These are phyloP conservation scores for Aleiodes sp. DNA, from an alignment of 1,140 invertebrate species.

Conservation along the genomic window DNA sequence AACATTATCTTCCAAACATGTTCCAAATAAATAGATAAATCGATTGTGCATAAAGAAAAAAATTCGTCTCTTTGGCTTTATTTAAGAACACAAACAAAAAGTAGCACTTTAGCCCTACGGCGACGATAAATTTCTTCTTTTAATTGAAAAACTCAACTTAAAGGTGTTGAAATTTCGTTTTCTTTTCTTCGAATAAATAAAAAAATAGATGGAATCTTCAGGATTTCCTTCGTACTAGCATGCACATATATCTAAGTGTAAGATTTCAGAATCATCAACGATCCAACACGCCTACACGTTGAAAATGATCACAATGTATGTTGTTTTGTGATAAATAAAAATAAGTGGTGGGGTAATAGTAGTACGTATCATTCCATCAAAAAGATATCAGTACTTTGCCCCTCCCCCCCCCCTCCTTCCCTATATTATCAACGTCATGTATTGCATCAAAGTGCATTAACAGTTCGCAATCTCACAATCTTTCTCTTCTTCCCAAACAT, in stretches of 20 bases:
- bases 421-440: too few relatives aligned
- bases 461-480: neutral
- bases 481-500: slow-evolving; percentile 4
- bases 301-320: slow-evolving; percentile 8
- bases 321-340: neutral
- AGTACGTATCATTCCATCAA: slow-evolving; percentile 34
- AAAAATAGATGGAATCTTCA: neutral
- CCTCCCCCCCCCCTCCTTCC: slow-evolving; percentile 2
- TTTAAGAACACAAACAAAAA: too few relatives aligned
- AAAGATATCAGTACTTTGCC: slow-evolving; percentile 35
- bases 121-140: too few relatives aligned
- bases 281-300: slow-evolving; percentile 20
- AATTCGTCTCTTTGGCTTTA: too few relatives aligned
- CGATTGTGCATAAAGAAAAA: too few relatives aligned
- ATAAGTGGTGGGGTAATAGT: slow-evolving; percentile 12
- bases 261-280: slow-evolving; percentile 29
- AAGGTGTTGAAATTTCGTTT: too few relatives aligned
- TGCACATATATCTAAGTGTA: neutral
- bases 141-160: too few relatives aligned
- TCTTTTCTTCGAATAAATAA: neutral
- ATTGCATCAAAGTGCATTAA: slow-evolving; percentile 34
- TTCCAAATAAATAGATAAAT: too few relatives aligned
- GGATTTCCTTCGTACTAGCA: too few relatives aligned
- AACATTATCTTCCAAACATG: too few relatives aligned
- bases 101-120: too few relatives aligned